These are phyloP conservation scores for Colletes collaris DNA, from an alignment of 2,888 invertebrate genomes.

Conservation along the genomic window DNA sequence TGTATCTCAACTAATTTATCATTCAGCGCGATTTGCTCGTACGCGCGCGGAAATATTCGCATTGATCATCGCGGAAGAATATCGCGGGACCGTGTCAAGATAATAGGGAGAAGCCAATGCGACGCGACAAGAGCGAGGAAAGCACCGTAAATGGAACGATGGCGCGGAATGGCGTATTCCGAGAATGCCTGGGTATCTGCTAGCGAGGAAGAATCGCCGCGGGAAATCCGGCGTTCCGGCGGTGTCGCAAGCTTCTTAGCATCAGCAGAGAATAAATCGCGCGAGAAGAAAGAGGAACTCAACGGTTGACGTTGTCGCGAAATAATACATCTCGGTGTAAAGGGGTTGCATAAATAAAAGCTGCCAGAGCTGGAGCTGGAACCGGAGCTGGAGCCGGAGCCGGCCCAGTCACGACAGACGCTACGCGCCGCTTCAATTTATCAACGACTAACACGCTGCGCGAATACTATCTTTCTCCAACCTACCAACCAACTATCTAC, in stretches of 20 bases:
- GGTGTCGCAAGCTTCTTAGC: constrained; percentile 62
- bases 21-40: too few relatives aligned
- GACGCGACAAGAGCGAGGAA: neutral
- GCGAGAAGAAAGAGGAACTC: constrained; percentile 36
- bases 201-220: constrained; percentile 30
- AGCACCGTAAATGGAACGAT: constrained; percentile 1
- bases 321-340: constrained; percentile 70
- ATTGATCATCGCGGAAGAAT: too few relatives aligned
- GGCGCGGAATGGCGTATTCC: constrained; percentile 10
- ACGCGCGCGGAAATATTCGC: too few relatives aligned
- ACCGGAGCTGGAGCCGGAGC: neutral
- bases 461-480: constrained; percentile 44
- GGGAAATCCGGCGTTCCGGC: constrained; percentile 49
- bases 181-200: constrained; percentile 6
- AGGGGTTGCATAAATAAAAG: constrained; percentile 70
- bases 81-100: too few relatives aligned
- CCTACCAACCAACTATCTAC: constrained; percentile 33
- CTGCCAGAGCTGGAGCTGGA: constrained; percentile 11
- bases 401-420: constrained; percentile 40
- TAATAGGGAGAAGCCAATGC: neutral
- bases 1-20: too few relatives aligned
- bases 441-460: constrained; percentile 58
- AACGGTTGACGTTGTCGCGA: constrained; percentile 66
- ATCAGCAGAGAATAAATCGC: constrained; percentile 49
- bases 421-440: constrained; percentile 63